Percentiles rank a stretch among this genome's conserved stretches.
phyloP scores from a whole-genome alignment of 2,797 vertebrate genomes.

The Tympanoctomys barrerae region DNA sequence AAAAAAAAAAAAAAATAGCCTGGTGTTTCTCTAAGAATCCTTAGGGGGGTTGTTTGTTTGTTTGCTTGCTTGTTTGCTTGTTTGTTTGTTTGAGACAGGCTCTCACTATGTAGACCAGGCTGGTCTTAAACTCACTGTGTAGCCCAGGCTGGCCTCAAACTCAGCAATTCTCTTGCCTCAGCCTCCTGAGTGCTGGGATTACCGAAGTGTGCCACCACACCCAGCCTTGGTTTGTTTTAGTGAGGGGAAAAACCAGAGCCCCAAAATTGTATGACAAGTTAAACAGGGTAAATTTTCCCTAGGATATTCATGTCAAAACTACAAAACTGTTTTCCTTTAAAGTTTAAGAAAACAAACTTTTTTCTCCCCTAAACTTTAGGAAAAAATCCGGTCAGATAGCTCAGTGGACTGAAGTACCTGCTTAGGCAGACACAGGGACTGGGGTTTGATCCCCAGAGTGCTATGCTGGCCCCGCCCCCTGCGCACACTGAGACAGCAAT shows the following conservation, averaged over 20 bases:
- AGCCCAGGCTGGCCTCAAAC: neutral
- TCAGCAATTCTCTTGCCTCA: neutral
- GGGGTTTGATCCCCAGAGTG: too few species aligned
- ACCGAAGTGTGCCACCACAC: neutral
- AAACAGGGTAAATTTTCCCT: neutral
- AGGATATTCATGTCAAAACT: neutral
- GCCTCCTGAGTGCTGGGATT: neutral
- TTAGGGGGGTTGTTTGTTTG: neutral
- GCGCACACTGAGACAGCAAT: too few species aligned
- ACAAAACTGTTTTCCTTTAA: neutral
- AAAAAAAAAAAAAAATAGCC: neutral
- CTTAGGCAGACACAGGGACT: too few species aligned
- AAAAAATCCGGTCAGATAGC: too few species aligned
- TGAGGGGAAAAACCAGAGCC: neutral
- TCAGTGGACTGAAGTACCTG: too few species aligned
- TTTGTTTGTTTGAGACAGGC: neutral
- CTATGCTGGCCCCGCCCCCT: too few species aligned
- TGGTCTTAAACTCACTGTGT: neutral
- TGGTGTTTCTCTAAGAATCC: conserved; percentile 29
- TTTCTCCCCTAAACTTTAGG: too few species aligned
- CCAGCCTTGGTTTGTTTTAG: neutral
- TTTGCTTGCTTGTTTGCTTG: neutral
- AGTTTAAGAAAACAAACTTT: neutral
- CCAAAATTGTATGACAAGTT: neutral
- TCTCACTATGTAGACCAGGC: neutral